Evolutionary conservation across 2,797 vertebrate species (phyloP), one percentile per base, ranked within the genome.

Genomic region (Myiothlypis chrysogaster): DNA sequence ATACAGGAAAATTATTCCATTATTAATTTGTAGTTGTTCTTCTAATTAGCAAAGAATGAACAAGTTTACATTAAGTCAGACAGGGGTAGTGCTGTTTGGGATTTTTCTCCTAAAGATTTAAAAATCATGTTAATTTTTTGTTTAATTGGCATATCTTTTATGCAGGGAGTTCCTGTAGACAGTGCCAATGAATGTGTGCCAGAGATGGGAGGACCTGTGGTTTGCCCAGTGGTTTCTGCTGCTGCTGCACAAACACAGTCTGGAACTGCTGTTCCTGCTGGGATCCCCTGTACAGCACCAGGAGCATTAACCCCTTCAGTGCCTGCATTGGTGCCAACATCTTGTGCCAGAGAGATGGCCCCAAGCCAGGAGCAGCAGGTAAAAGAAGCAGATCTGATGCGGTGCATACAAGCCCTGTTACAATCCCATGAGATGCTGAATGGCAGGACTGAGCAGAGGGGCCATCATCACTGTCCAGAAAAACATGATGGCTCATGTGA

Each of bases 391-490:
- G 96, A 97, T 57, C n/a, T 98, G 72, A 85, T 96, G 77, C 92
- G 70, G 32, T 97, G 95, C 82, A 93, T 98, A 86, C 98, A 98
- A 57, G 96, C 97, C 90, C 91, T 97, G 59, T 95, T 98, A 60
- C 92, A 85, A n/a, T 96, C 96, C 56, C 87, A 66, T 57, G 94
- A 95, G 73, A 83, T 73, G 78, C 93, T 94, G 55, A 83, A 78
- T 5, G 10, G 83, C 49, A 91, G 83, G 47, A 70, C 93, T 75
- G 92, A 90, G 71, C 94, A 93, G 81, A 91, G 81, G 55, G 16
- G 24, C n/a, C n/a, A 8, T 39, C 84, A 73, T 14, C 71, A 60
- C 27, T 91, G 89, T 49, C 83, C 64, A 14, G 83, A 35, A 52
- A 64, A 89, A 21, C 34, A 60, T n/a, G 52, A 81, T 35, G 70